Percentiles rank a stretch among this genome's conserved stretches.
These are phyloP conservation scores for Dicyrtomina minuta DNA, from an alignment of 2,888 invertebrate genomes.

Conservation along the genomic window DNA sequence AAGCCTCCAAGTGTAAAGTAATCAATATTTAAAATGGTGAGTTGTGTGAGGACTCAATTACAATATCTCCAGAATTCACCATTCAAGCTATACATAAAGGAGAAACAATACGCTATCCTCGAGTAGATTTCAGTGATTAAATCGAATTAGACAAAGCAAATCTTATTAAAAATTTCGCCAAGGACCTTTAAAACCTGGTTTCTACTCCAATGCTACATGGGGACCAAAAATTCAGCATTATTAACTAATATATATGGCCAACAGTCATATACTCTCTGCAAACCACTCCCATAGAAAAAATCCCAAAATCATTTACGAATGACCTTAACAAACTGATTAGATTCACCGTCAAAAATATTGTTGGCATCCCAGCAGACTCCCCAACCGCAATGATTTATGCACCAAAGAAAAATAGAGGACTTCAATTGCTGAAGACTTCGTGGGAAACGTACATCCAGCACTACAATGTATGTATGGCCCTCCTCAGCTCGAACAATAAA, in stretches of 20 bases:
- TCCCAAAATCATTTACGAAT: conserved; percentile 15
- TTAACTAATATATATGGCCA: conserved; percentile 37
- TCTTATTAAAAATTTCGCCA: too few relatives aligned
- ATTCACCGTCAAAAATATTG: conserved; percentile 15
- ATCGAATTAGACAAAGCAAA: conserved; percentile 28
- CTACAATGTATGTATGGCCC: conserved; percentile 14
- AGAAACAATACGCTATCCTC: conserved; percentile 29
- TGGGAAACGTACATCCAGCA: conserved; percentile 34
- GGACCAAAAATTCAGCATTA: conserved; percentile 29
- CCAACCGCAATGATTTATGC: conserved; percentile 34
- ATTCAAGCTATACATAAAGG: not conserved
- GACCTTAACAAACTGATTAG: conserved; percentile 11
- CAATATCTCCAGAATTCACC: not conserved
- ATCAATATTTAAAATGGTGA: not conserved
- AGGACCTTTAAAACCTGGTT: not conserved
- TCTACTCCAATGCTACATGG: conserved; percentile 10
- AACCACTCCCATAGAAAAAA: conserved; percentile 12
- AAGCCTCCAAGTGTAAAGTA: not conserved
- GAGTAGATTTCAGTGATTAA: conserved; percentile 19
- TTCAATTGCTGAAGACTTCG: conserved; percentile 7
- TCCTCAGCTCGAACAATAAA: not conserved
- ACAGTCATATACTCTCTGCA: conserved; percentile 26
- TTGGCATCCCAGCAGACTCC: conserved; percentile 22
- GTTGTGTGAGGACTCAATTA: not conserved
- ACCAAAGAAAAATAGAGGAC: conserved; percentile 5